Conservation (phyloP, 2,113 vertebrate species). For the Spea multiplicata region DNA sequence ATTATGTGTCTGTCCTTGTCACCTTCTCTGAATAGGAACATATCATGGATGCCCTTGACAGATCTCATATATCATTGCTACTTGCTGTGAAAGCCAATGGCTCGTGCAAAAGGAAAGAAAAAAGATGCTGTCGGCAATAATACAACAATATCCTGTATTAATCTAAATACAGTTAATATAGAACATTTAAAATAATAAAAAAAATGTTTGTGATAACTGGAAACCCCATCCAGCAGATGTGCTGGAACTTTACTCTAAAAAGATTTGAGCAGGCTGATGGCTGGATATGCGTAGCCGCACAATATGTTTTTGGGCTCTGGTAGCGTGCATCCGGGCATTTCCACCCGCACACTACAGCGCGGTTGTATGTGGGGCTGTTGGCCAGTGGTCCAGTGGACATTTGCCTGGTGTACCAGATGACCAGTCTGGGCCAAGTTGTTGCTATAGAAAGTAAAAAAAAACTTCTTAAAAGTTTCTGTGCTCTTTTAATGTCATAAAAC, state of each 20-base stretch:
- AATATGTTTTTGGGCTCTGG: too few relatives aligned
- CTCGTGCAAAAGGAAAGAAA: constrained; percentile 33
- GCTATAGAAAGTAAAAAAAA: too few relatives aligned
- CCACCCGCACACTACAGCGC: too few relatives aligned
- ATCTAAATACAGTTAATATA: background rate
- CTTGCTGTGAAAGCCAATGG: constrained; percentile 36
- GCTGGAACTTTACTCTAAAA: background rate
- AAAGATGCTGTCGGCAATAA: constrained; percentile 5
- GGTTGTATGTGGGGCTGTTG: too few relatives aligned
- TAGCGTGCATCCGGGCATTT: too few relatives aligned
- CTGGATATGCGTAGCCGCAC: too few relatives aligned
- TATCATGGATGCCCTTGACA: constrained; percentile 38
- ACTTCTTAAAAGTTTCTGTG: too few relatives aligned
- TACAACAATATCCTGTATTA: background rate
- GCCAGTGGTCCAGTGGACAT: too few relatives aligned
- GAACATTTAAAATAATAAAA: background rate
- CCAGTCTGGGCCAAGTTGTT: too few relatives aligned
- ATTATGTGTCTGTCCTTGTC: constrained; percentile 26
- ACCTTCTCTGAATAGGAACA: constrained; percentile 35
- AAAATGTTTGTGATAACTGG: background rate
- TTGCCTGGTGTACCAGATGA: too few relatives aligned
- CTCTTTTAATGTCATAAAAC: too few relatives aligned
- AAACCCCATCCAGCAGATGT: background rate
- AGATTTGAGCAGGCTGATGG: background rate
- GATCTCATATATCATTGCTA: constrained; percentile 30